phyloP scores from a whole-genome alignment of 2,888 invertebrate species.

The Dexiosoma caninum region DNA sequence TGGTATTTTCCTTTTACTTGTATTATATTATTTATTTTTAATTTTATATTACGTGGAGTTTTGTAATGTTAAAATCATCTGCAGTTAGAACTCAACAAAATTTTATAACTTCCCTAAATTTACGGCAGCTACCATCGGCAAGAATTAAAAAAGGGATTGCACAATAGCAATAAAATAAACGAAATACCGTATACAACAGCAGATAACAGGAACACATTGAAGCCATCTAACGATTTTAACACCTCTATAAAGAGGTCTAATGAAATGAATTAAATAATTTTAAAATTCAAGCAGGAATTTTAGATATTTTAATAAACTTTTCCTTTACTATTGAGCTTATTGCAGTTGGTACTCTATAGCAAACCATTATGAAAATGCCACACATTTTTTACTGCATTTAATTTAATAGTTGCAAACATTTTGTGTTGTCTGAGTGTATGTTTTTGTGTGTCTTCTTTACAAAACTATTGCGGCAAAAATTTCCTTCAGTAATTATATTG shows the following conservation, averaged over 20 bases:
- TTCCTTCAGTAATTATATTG: neutral
- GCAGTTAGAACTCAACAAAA: slow-evolving; percentile 20
- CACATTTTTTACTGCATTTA: slow-evolving; percentile 19
- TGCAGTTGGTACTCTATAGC: neutral
- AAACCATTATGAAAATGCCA: neutral
- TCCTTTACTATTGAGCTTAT: slow-evolving; percentile 40
- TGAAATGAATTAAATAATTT: neutral
- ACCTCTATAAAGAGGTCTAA: slow-evolving; percentile 49
- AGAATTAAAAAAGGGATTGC: neutral
- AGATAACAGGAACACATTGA: neutral
- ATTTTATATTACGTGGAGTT: neutral
- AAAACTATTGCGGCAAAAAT: neutral
- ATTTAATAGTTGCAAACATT: neutral
- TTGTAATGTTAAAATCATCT: slow-evolving; percentile 34
- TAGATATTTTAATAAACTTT: slow-evolving; percentile 30
- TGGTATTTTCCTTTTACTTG: neutral
- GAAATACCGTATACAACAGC: neutral
- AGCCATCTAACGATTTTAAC: slow-evolving; percentile 27
- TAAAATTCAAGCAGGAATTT: neutral
- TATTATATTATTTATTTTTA: neutral
- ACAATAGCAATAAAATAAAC: slow-evolving; percentile 45
- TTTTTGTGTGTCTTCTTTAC: neutral
- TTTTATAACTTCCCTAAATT: slow-evolving; percentile 42
- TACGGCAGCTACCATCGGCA: neutral
- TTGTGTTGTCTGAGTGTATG: too few relatives aligned